Base-by-base conservation (phyloP, 2,797 vertebrate genomes). In the Geotrypetes seraphini region DNA sequence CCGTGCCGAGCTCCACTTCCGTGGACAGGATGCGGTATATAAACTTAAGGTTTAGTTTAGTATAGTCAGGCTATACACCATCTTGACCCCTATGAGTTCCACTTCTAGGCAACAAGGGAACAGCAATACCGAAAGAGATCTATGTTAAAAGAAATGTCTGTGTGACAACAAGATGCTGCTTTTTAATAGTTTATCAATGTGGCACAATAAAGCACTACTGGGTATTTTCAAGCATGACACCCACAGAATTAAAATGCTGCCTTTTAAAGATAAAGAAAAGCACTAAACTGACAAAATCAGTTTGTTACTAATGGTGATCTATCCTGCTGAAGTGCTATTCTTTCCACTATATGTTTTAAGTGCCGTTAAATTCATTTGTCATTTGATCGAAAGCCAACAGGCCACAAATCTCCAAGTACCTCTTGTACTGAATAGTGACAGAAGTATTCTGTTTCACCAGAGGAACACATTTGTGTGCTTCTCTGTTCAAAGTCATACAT, bases 401-500 rank as follows among this genome's bases (percentile, higher is more conserved):
- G 78, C 81, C 78, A 88, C 88, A 91, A 92, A 93, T 91, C 86
- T 87, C 78, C 65, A 58, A 78, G 84, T 20, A 56, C 28, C 60
- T 59, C 82, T 84, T 16, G 48, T 26, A 16, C 67, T 78, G 60
- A 63, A 48, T 37, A 14, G 46, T 60, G 72, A 68, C 71, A 74
- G 69, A 48, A 78, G 79, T 65, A 63, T 56, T 71, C 65, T 71
- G 63, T 76, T 73, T 76, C 25, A 48, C 64, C 72, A 31, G 58
- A 54, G 67, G 75, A 68, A 71, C 66, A 69, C 67, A 63, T 78
- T 78, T 84, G 79, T 80, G 79, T 61, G 57, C 50, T 22, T 39
- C 68, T 65, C 65, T 73, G 66, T 55, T 67, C 45, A 3, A 46
- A 63, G 44, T 37, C 61, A 54, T 64, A 53, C 84, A 75, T 71